phyloP scores from a whole-genome alignment of 2,888 invertebrate species.

The Callyntrura guangdongensis region DNA sequence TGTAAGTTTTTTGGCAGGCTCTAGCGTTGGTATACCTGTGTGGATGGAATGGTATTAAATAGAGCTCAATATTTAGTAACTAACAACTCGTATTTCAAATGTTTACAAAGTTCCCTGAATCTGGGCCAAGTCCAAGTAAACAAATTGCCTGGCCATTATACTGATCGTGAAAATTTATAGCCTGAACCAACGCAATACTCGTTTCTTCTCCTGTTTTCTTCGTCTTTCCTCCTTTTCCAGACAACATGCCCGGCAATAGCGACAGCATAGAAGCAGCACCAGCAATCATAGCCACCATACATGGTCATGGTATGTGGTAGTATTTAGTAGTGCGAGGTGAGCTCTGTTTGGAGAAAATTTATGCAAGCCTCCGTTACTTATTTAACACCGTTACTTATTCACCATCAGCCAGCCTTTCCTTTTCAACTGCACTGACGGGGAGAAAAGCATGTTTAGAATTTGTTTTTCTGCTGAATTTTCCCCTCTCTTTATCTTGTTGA shows the following conservation, averaged over 20 bases:
- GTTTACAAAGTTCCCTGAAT: slow-evolving; percentile 77
- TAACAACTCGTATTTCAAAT: slow-evolving; percentile 71
- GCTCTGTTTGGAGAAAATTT: slow-evolving; percentile 54
- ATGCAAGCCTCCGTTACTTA: slow-evolving; percentile 68
- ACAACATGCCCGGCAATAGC: background rate
- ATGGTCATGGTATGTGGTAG: background rate
- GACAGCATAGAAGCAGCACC: background rate
- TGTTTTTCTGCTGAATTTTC: background rate
- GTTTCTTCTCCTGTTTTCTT: background rate
- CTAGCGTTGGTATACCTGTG: background rate
- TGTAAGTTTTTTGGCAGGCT: background rate
- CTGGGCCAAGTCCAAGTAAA: slow-evolving; percentile 80
- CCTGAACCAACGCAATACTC: slow-evolving; percentile 70
- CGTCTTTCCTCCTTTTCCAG: slow-evolving; percentile 16
- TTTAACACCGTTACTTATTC: slow-evolving; percentile 50
- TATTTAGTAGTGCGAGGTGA: slow-evolving; percentile 20
- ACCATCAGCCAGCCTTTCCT: slow-evolving; percentile 48
- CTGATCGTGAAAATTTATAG: slow-evolving; percentile 78
- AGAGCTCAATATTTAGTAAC: slow-evolving; percentile 27
- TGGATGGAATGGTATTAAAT: slow-evolving; percentile 5
- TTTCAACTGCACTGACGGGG: slow-evolving; percentile 16
- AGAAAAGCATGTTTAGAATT: background rate
- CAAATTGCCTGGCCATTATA: slow-evolving; percentile 79
- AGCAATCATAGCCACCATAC: background rate
- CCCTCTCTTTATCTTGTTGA: background rate